Evolutionary conservation across 1,140 invertebrate genomes (phyloP).

Genomic region (Planococcus citri): DNA sequence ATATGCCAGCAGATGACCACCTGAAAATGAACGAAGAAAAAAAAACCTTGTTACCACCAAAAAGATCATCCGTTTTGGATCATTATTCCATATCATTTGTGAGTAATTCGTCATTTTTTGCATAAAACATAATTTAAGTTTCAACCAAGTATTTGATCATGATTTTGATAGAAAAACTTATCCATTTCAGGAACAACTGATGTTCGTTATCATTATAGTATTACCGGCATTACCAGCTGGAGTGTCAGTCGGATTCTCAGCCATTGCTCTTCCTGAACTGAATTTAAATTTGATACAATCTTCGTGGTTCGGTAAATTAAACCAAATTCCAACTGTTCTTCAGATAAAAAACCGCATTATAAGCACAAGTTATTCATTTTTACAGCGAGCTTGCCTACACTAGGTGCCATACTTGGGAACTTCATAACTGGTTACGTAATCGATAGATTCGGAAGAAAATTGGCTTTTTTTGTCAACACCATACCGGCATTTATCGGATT

Average conservation of each 20-base stretch:
- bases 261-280: not conserved
- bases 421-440: slow-evolving; percentile 39
- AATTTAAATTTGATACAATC: not conserved
- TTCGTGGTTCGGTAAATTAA: not conserved
- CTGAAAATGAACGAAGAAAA: too few relatives aligned
- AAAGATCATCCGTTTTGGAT: too few relatives aligned
- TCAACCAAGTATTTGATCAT: too few relatives aligned
- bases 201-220: not conserved
- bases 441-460: slow-evolving; percentile 45
- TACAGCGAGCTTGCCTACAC: slow-evolving; percentile 39
- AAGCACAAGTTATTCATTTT: slow-evolving; percentile 13
- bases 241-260: not conserved
- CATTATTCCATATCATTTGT: too few relatives aligned
- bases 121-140: too few relatives aligned
- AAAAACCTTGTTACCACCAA: too few relatives aligned
- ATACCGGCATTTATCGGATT: slow-evolving; percentile 43
- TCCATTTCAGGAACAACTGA: not conserved
- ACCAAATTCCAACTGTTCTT: too few relatives aligned
- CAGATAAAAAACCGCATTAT: too few relatives aligned
- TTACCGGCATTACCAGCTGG: not conserved
- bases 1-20: too few relatives aligned
- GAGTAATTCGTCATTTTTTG: too few relatives aligned
- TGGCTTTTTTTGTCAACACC: slow-evolving; percentile 39
- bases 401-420: slow-evolving; percentile 39
- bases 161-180: not conserved